A percentile compares a stretch with the other conserved stretches of the same genome.
These are phyloP conservation scores for Leptogaster cylindrica DNA, from an alignment of 2,888 invertebrate genomes.

Conservation along the genomic window DNA sequence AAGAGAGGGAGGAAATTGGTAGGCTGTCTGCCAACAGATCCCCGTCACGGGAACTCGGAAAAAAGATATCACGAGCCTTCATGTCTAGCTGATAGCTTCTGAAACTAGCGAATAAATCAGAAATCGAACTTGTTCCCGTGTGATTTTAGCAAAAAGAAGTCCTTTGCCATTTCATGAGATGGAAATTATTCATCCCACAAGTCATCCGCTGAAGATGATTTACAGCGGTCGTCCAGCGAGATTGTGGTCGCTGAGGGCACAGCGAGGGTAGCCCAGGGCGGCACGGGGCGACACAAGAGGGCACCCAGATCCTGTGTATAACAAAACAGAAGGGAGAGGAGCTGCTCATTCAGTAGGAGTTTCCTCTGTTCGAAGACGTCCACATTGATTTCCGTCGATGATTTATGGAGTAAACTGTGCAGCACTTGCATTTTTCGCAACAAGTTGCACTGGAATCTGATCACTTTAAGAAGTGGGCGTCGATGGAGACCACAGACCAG, in stretches of 20 bases:
- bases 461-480: conserved; percentile 35
- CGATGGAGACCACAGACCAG: conserved; percentile 41
- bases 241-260: conserved; percentile 12
- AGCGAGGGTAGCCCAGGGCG: conserved; percentile 25
- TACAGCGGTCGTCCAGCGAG: conserved; percentile 41
- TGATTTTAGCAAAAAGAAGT: conserved; percentile 24
- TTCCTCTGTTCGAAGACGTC: conserved; percentile 42
- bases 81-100: conserved; percentile 31
- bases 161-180: conserved; percentile 10
- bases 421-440: conserved; percentile 48
- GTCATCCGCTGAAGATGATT: conserved; percentile 49
- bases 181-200: conserved; percentile 50
- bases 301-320: too few relatives aligned
- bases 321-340: conserved; percentile 35
- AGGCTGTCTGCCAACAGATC: too few relatives aligned
- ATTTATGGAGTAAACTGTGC: conserved; percentile 48
- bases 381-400: conserved; percentile 53
- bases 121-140: conserved; percentile 36
- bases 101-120: conserved; percentile 28
- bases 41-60: conserved; percentile 8
- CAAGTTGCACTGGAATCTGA: conserved; percentile 47
- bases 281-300: too few relatives aligned
- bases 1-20: too few relatives aligned
- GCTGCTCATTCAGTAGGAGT: conserved; percentile 49
- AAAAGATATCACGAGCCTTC: conserved; percentile 31